Evolutionary conservation across 2,797 vertebrate genomes (phyloP).

Genomic region (Acestrorhynchus altus): DNA sequence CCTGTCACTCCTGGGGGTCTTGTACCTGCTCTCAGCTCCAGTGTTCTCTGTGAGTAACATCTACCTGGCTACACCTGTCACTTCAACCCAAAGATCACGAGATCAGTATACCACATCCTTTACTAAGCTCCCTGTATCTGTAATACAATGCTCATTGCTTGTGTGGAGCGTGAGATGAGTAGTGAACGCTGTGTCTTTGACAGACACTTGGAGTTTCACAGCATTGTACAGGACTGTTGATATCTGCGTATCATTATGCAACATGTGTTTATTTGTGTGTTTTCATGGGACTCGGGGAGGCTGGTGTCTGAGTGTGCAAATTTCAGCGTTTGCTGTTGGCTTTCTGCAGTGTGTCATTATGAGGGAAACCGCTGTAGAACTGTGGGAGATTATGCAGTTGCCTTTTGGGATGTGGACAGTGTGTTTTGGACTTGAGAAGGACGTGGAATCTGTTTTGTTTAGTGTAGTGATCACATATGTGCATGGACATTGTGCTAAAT

Average conservation of each 20-base stretch:
- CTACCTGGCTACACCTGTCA: not conserved
- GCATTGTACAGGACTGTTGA: not conserved
- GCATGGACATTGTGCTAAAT: too few relatives aligned
- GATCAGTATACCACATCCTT: too few relatives aligned
- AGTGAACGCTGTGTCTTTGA: not conserved
- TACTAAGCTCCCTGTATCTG: not conserved
- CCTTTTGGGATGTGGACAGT: slow-evolving; percentile 47
- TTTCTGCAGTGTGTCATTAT: slow-evolving; percentile 4
- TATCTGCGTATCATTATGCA: not conserved
- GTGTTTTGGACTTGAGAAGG: not conserved
- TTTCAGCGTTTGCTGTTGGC: not conserved
- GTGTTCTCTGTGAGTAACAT: slow-evolving; percentile 68
- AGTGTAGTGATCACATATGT: slow-evolving; percentile 16
- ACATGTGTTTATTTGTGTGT: not conserved
- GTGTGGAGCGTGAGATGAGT: not conserved
- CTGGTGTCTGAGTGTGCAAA: not conserved
- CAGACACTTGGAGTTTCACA: not conserved
- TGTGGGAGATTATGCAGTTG: slow-evolving; percentile 2
- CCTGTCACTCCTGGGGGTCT: slow-evolving; percentile 61
- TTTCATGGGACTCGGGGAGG: not conserved
- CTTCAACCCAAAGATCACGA: too few relatives aligned
- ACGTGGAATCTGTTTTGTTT: slow-evolving; percentile 21
- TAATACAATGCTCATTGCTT: not conserved
- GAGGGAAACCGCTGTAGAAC: slow-evolving; percentile 50
- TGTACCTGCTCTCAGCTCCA: slow-evolving; percentile 67